Evolutionary conservation across 2,113 vertebrate species (phyloP), one percentile per base, ranked within the genome.

Genomic region (Monopterus albus): DNA sequence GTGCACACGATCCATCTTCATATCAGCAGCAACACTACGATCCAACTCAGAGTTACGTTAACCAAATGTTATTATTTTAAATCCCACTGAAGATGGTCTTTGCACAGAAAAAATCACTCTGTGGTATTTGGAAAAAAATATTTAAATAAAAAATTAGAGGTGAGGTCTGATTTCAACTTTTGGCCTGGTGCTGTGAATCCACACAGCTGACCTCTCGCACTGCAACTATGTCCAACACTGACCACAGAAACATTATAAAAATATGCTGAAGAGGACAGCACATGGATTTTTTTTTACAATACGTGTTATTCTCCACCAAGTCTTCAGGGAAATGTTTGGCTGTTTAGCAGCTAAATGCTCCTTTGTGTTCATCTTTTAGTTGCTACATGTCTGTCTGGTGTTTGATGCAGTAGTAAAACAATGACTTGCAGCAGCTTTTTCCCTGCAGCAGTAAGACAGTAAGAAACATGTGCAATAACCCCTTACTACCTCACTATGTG

Each of bases 201-300:
- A n/a, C n/a, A 7, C 55, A 67, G 25, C 25, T 33, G 42, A 65
- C 43, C 49, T 38, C 58, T 75, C 61, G 72, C 57, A 23, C 69
- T 29, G 20, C 23, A 61, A 40, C n/a, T 52, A 72, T 79, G 46
- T 13, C 49, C 13, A 50, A 56, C 21, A 6, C 57, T 50, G 29
- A 77, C 45, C 74, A 63, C 26, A 52, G 46, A 63, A 52, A 43
- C 55, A 33, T 56, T 6, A 59, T 49, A 47, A 6, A 49, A 64
- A 57, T 18, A 43, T 35, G 5, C n/a, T 9, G 9, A 39, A 10
- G 3, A 25, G 6, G 20, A 51, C 7, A 45, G 11, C 62, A 12
- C 5, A 10, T 13, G 8, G 5, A 65, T 56, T 46, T 11, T 39
- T 17, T 46, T 25, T 26, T 31, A 31, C 8, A 31, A 31, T 7